Evolutionary conservation across 2,888 invertebrate species (phyloP).

Genomic region (Agonopterix alstromeriana): DNA sequence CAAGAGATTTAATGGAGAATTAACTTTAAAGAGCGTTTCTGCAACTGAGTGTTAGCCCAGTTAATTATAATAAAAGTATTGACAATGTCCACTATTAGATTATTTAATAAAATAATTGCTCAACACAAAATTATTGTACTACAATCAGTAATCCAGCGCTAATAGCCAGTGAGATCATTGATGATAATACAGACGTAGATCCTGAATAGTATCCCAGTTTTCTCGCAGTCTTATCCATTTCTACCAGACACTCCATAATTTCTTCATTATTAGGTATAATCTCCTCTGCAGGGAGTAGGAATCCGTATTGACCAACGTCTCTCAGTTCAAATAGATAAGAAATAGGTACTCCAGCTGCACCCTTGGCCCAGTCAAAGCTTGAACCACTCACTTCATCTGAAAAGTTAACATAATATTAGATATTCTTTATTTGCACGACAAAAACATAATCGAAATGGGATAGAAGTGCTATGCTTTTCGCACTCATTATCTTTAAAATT

Average conservation of each 20-base stretch:
- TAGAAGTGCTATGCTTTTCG: too few species aligned
- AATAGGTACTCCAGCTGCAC: constrained; percentile 65
- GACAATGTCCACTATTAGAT: too few species aligned
- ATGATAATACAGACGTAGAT: constrained; percentile 11
- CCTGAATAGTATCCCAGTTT: constrained; percentile 32
- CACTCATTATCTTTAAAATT: too few species aligned
- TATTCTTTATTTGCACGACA: too few species aligned
- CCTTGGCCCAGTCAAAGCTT: constrained; percentile 76
- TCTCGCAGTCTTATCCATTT: constrained; percentile 39
- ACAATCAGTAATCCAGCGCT: constrained; percentile 15
- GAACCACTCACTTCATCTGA: constrained; percentile 57
- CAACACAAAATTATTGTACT: constrained; percentile 1
- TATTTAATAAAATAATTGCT: too few species aligned
- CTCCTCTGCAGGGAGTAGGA: constrained; percentile 65
- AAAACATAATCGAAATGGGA: too few species aligned
- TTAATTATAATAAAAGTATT: too few species aligned
- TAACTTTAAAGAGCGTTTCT: too few species aligned
- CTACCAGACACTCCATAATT: constrained; percentile 50
- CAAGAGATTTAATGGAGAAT: too few species aligned
- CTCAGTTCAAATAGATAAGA: constrained; percentile 75
- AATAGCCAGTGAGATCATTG: constrained; percentile 15
- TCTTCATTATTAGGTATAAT: constrained; percentile 66
- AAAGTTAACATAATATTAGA: constrained; percentile 9
- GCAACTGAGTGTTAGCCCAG: too few species aligned
- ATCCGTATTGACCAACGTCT: constrained; percentile 71